A percentile compares a stretch with the other conserved stretches of the same genome.
Conservation (phyloP, 1,140 invertebrate genomes). For the Tetragonula clypearis region DNA sequence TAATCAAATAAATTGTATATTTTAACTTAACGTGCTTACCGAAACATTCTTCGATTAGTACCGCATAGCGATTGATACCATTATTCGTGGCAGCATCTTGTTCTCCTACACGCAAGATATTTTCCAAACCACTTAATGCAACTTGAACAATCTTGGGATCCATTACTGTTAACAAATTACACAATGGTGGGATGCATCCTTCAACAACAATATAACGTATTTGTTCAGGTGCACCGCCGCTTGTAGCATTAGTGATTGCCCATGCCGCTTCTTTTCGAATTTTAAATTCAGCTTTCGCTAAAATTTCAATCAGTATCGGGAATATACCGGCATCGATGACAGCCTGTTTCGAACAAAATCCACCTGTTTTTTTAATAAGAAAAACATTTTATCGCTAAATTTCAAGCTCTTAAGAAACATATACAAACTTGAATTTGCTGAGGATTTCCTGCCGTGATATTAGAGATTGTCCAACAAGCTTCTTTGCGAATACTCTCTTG, state of each 20-base stretch:
- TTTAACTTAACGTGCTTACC: slow-evolving; percentile 84
- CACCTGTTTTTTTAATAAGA: neutral
- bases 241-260: slow-evolving; percentile 99
- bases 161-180: slow-evolving; percentile 95
- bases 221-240: slow-evolving; percentile 96
- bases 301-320: slow-evolving; percentile 94
- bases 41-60: slow-evolving; percentile 97
- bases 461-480: slow-evolving; percentile 99
- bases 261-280: slow-evolving; percentile 98
- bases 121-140: slow-evolving; percentile 97
- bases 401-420: neutral
- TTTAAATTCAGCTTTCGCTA: slow-evolving; percentile 96
- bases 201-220: slow-evolving; percentile 88
- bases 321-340: slow-evolving; percentile 98
- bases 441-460: slow-evolving; percentile 98
- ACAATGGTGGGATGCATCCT: slow-evolving; percentile 96
- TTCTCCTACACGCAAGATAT: slow-evolving; percentile 96
- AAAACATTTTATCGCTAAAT: neutral
- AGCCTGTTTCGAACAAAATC: slow-evolving; percentile 84
- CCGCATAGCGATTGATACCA: slow-evolving; percentile 94
- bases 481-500: slow-evolving; percentile 97
- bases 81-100: slow-evolving; percentile 87
- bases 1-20: neutral
- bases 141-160: slow-evolving; percentile 99
- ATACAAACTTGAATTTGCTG: slow-evolving; percentile 92